Evolutionary conservation across 2,888 invertebrate species (phyloP).

Genomic region (Drosophila nr. fundita): DNA sequence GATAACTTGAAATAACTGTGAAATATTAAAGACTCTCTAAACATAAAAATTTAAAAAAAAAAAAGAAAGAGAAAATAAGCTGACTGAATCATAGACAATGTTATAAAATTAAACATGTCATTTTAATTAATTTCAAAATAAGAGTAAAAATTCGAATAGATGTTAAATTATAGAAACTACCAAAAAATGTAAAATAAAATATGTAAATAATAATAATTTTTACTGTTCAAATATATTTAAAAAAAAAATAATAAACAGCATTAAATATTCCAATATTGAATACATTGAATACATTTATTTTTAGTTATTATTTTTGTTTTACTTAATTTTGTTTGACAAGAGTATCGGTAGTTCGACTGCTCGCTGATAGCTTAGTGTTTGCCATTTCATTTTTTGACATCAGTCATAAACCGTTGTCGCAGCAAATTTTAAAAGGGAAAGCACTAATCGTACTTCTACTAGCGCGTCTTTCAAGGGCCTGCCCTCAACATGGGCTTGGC

Average conservation of each 20-base stretch:
- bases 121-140: background rate
- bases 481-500: conserved; percentile 37
- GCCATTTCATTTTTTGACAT: conserved; percentile 49
- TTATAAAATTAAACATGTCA: background rate
- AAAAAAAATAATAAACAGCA: background rate
- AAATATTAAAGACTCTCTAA: background rate
- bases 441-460: conserved; percentile 67
- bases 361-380: conserved; percentile 11
- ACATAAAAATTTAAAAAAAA: background rate
- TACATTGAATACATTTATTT: background rate
- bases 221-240: background rate
- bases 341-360: background rate
- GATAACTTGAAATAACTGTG: background rate
- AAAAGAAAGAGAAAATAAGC: background rate
- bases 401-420: conserved; percentile 41
- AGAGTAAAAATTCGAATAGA: background rate
- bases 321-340: background rate
- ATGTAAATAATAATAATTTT: background rate
- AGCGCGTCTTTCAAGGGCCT: conserved; percentile 37
- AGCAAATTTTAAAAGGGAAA: conserved; percentile 63
- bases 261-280: background rate
- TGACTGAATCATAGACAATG: background rate
- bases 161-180: background rate
- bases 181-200: background rate
- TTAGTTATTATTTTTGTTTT: background rate